These are phyloP conservation scores for Cybosia mesomella DNA, from an alignment of 2,888 invertebrate genomes.

Conservation along the genomic window DNA sequence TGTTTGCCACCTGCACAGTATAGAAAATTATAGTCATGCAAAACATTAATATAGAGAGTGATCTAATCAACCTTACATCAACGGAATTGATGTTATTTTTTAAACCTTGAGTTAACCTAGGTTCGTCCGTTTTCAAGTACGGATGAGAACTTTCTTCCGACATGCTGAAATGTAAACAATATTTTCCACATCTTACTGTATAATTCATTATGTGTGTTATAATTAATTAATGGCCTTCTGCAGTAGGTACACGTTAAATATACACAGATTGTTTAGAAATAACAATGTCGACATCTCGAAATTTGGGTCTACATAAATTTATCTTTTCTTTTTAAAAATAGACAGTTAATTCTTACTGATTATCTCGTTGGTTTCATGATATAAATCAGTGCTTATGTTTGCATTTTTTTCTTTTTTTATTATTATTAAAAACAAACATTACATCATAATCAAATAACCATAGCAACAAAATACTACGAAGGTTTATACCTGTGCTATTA, in stretches of 20 bases:
- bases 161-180: constrained; percentile 35
- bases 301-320: not conserved
- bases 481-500: too few relatives aligned
- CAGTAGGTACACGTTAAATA: not conserved
- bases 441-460: too few relatives aligned
- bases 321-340: not conserved
- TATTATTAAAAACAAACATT: too few relatives aligned
- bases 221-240: constrained; percentile 14
- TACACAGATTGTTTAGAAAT: not conserved
- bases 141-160: constrained; percentile 34
- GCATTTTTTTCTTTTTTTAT: too few relatives aligned
- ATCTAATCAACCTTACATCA: not conserved
- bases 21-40: not conserved
- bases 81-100: constrained; percentile 2
- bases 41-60: not conserved
- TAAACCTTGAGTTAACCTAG: constrained; percentile 16
- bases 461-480: too few relatives aligned
- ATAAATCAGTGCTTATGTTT: too few relatives aligned
- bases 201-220: constrained; percentile 31
- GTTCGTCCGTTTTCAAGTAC: constrained; percentile 10
- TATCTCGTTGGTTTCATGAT: too few relatives aligned
- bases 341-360: not conserved
- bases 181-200: constrained; percentile 29
- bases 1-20: not conserved
- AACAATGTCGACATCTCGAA: not conserved